Conservation (phyloP, 1,140 invertebrate genomes). For the Meloidogyne hapla region DNA sequence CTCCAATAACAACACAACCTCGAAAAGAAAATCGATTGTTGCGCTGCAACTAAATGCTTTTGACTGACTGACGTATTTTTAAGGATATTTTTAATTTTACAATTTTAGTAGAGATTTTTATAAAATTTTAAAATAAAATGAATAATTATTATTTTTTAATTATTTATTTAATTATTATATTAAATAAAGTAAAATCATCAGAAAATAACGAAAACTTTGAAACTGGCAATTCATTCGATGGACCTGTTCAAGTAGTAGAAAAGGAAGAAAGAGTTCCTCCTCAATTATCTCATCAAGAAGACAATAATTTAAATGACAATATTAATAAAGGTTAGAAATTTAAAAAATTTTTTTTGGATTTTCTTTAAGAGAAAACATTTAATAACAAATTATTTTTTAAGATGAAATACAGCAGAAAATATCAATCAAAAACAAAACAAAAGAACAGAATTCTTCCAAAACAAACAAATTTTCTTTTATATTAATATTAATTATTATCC, state of each 20-base stretch:
- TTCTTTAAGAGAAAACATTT: too few species aligned
- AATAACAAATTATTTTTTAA: neutral
- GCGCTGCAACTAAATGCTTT: neutral
- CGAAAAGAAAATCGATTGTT: neutral
- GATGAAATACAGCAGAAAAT: neutral
- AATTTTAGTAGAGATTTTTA: neutral
- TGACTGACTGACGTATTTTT: neutral
- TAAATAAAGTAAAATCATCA: neutral
- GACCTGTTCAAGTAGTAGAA: neutral
- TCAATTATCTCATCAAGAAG: neutral
- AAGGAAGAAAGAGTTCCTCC: neutral
- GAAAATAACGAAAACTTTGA: neutral
- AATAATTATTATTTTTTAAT: neutral
- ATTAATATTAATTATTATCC: neutral
- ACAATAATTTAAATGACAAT: neutral
- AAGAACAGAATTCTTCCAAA: neutral
- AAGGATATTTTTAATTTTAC: too few species aligned
- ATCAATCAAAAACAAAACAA: neutral
- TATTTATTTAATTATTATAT: neutral
- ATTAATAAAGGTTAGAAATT: neutral
- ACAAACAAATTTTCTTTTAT: neutral
- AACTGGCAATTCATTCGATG: neutral
- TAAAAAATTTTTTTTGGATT: too few species aligned
- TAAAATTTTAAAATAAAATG: neutral
- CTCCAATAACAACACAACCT: neutral